These are phyloP conservation scores for Leucoma salicis DNA, from an alignment of 2,888 invertebrate species.

Conservation along the genomic window DNA sequence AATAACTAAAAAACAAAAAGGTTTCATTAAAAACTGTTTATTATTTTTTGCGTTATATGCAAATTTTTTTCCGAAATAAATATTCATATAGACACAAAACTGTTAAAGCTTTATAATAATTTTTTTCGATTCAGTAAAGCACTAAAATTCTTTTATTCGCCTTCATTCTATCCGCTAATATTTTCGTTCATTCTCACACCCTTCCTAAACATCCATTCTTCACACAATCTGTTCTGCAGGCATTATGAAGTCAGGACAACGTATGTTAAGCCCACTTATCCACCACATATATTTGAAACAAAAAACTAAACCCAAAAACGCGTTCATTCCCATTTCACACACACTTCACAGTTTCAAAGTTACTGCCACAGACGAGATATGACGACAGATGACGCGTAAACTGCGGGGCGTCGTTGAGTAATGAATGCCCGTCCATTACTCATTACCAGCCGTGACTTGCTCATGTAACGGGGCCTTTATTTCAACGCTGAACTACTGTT, in stretches of 20 bases:
- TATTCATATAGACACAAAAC: too few relatives aligned
- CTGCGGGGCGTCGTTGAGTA: constrained; percentile 68
- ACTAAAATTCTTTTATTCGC: too few relatives aligned
- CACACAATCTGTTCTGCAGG: too few relatives aligned
- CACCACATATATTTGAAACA: constrained; percentile 13
- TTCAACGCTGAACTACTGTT: constrained; percentile 54
- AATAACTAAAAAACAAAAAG: too few relatives aligned
- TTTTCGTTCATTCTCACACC: too few relatives aligned
- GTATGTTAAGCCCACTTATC: constrained; percentile 14
- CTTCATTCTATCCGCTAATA: too few relatives aligned
- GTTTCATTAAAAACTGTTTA: too few relatives aligned
- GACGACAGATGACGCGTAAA: constrained; percentile 69
- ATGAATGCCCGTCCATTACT: constrained; percentile 63
- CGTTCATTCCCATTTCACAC: constrained; percentile 26
- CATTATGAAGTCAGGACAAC: neutral
- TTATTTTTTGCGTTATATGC: too few relatives aligned
- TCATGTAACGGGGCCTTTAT: constrained; percentile 59
- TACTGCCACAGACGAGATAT: constrained; percentile 37
- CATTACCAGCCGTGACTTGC: constrained; percentile 62
- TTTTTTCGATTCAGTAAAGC: too few relatives aligned
- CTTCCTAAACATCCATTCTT: too few relatives aligned
- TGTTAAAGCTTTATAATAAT: too few relatives aligned
- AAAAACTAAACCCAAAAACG: constrained; percentile 24
- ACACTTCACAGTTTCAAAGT: constrained; percentile 31
- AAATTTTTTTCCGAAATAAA: too few relatives aligned